A percentile compares a stretch with the other conserved stretches of the same genome.
Evolutionary conservation across 2,888 invertebrate species (phyloP).

Genomic region (Galeruca laticollis): DNA sequence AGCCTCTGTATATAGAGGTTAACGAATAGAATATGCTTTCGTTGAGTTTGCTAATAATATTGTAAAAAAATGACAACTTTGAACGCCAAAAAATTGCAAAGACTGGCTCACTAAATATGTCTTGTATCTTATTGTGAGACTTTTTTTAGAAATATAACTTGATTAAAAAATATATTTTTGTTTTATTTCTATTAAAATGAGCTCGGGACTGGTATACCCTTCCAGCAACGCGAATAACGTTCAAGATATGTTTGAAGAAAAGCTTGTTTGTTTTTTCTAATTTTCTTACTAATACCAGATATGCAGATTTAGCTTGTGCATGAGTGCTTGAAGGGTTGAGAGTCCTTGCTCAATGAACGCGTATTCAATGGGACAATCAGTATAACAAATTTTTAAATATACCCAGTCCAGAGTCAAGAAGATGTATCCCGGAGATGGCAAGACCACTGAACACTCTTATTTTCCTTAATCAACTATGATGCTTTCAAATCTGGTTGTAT

Average conservation of each 20-base stretch:
- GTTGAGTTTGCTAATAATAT: conserved; percentile 61
- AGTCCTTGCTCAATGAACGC: conserved; percentile 41
- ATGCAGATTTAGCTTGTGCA: conserved; percentile 54
- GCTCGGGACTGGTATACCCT: conserved; percentile 61
- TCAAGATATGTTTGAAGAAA: conserved; percentile 20
- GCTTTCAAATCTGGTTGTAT: no score
- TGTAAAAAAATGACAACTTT: conserved; percentile 18
- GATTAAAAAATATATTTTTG: conserved; percentile 57
- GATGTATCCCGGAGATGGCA: no score
- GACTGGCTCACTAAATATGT: conserved; percentile 64
- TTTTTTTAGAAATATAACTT: conserved; percentile 66
- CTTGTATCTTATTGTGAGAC: conserved; percentile 66
- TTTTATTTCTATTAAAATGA: conserved; percentile 33
- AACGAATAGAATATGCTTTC: conserved; percentile 17
- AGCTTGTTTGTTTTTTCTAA: conserved; percentile 31
- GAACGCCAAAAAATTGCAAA: conserved; percentile 51
- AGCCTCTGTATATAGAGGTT: neutral
- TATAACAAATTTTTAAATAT: neutral
- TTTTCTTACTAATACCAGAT: conserved; percentile 39
- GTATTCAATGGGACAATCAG: no score
- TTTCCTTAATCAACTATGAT: no score
- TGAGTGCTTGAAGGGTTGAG: conserved; percentile 59
- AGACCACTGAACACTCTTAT: no score
- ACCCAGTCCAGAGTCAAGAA: no score
- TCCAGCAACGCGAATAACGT: conserved; percentile 57